A percentile compares a stretch with the other conserved stretches of the same genome.
phyloP scores from a whole-genome alignment of 2,888 invertebrate genomes.

The Polymixis lichenea region DNA sequence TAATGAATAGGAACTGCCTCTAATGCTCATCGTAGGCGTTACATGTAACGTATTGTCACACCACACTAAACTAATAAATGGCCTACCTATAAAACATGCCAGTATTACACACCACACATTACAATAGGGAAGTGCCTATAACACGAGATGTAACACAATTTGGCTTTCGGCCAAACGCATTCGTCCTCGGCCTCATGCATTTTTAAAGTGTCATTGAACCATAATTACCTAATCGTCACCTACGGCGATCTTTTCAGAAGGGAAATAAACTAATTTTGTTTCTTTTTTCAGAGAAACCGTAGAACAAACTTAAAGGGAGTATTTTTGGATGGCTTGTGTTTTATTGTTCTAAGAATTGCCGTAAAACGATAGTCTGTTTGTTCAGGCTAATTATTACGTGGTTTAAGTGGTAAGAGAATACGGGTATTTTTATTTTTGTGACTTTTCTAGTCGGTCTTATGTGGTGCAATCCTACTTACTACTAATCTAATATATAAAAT shows the following conservation, averaged over 20 bases:
- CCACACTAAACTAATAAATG: neutral
- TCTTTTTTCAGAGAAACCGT: constrained; percentile 8
- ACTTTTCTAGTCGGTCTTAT: neutral
- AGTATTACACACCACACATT: constrained; percentile 25
- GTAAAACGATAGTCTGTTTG: constrained; percentile 44
- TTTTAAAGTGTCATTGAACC: constrained; percentile 69
- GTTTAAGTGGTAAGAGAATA: constrained; percentile 39
- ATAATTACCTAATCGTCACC: constrained; percentile 68
- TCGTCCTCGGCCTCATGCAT: constrained; percentile 56
- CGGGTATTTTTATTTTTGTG: constrained; percentile 11
- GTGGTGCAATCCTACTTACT: neutral
- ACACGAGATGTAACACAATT: constrained; percentile 41
- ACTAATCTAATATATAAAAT: no score
- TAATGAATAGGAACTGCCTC: neutral
- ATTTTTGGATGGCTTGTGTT: constrained; percentile 35
- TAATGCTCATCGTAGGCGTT: neutral
- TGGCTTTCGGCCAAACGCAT: constrained; percentile 66
- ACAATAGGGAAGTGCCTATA: constrained; percentile 58
- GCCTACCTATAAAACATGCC: constrained; percentile 2
- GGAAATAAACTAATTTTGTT: constrained; percentile 24
- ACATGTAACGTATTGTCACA: neutral
- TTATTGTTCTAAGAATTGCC: constrained; percentile 42
- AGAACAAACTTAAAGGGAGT: constrained; percentile 9
- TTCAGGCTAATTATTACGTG: constrained; percentile 52
- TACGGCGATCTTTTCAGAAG: constrained; percentile 18